phyloP scores from a whole-genome alignment of 2,888 invertebrate species.

The Hemithea aestivaria region DNA sequence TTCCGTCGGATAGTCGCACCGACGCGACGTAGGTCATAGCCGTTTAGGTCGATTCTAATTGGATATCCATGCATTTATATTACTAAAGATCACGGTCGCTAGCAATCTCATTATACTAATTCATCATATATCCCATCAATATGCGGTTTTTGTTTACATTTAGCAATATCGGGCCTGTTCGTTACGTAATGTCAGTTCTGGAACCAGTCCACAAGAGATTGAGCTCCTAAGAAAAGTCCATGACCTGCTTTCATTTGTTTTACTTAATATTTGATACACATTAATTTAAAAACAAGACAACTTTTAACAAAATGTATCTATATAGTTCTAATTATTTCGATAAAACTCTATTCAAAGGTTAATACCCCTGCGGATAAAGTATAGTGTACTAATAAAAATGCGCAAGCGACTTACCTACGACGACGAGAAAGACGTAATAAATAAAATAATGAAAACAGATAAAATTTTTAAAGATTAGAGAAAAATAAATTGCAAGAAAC shows the following conservation, averaged over 20 bases:
- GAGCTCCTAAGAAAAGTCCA: slow-evolving; percentile 57
- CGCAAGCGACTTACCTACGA: no score
- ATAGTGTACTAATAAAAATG: no score
- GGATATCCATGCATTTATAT: slow-evolving; percentile 32
- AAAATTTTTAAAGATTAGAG: no score
- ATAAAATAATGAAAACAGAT: no score
- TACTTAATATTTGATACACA: slow-evolving; percentile 10
- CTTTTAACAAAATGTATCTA: no score
- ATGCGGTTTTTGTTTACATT: slow-evolving; percentile 35
- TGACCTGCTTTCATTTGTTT: slow-evolving; percentile 54
- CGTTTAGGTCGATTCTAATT: slow-evolving; percentile 32
- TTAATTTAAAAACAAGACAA: no score
- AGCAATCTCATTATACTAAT: slow-evolving; percentile 14
- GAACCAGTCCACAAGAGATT: slow-evolving; percentile 46
- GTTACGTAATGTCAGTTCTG: slow-evolving; percentile 49
- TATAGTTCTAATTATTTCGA: no score
- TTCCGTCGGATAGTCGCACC: no score
- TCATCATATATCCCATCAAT: slow-evolving; percentile 12
- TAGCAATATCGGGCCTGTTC: slow-evolving; percentile 41
- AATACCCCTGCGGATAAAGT: no score
- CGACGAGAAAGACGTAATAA: no score
- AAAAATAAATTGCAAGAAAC: no score
- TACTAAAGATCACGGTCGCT: slow-evolving; percentile 30
- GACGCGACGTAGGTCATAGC: slow-evolving; percentile 12
- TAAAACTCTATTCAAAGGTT: no score